These are phyloP conservation scores for Tigriopus californicus DNA, from an alignment of 2,888 invertebrate genomes.

Conservation along the genomic window DNA sequence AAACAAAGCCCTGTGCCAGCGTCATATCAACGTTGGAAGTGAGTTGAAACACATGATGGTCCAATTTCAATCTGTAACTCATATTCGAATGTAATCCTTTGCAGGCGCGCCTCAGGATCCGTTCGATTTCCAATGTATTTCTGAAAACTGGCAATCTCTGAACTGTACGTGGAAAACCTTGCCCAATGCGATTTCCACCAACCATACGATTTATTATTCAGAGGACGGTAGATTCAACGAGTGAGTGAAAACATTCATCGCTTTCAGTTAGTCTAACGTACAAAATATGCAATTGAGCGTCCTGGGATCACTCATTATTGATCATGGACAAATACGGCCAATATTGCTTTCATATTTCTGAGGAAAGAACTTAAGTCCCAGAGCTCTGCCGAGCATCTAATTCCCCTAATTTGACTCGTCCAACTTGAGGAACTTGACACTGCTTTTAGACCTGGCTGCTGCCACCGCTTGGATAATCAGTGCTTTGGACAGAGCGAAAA, in stretches of 20 bases:
- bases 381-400: too few relatives aligned
- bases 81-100: too few relatives aligned
- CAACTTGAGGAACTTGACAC: not conserved
- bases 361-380: too few relatives aligned
- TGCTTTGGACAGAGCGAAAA: too few relatives aligned
- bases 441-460: too few relatives aligned
- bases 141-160: constrained; percentile 49
- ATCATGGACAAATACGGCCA: too few relatives aligned
- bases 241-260: too few relatives aligned
- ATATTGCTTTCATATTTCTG: too few relatives aligned
- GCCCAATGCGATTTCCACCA: constrained; percentile 36
- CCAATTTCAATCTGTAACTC: not conserved
- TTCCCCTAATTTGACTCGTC: not conserved
- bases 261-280: too few relatives aligned
- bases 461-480: too few relatives aligned
- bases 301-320: too few relatives aligned
- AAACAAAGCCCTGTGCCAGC: constrained; percentile 32
- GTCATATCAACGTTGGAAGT: constrained; percentile 38
- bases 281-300: too few relatives aligned
- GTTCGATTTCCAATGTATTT: constrained; percentile 48
- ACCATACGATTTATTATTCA: constrained; percentile 32
- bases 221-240: not conserved
- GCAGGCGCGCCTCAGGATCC: constrained; percentile 42
- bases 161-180: constrained; percentile 52
- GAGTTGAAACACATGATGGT: constrained; percentile 26